Evolutionary conservation across 2,888 invertebrate species (phyloP).

Genomic region (Ctena decussata): DNA sequence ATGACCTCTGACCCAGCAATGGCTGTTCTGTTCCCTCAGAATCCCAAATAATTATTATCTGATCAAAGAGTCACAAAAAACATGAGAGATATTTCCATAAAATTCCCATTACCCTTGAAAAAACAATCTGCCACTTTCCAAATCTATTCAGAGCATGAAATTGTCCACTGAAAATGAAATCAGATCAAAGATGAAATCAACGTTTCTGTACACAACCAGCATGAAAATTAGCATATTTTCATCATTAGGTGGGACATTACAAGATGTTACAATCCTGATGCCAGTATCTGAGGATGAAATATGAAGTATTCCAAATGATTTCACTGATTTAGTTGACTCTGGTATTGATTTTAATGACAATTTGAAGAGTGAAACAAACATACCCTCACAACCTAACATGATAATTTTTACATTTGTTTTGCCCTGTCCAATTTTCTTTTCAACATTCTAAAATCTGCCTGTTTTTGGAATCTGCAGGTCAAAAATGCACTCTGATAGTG

Average conservation of each 20-base stretch:
- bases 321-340: background rate
- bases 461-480: no score
- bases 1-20: background rate
- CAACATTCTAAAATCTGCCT: no score
- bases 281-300: background rate
- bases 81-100: constrained; percentile 33
- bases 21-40: background rate
- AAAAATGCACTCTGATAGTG: no score
- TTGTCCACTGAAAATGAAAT: background rate
- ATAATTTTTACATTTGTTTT: no score
- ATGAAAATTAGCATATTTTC: constrained; percentile 5
- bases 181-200: background rate
- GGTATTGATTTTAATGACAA: background rate
- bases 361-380: no score
- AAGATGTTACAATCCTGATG: background rate
- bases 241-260: background rate
- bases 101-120: constrained; percentile 20
- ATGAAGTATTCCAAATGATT: constrained; percentile 1
- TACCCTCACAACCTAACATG: no score
- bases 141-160: constrained; percentile 13
- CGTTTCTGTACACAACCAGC: background rate
- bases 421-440: no score
- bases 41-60: constrained; percentile 3
- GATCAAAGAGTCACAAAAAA: constrained; percentile 8
- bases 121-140: constrained; percentile 35